Percentiles rank a stretch among this genome's conserved stretches.
These are phyloP conservation scores for Erythrocercus mccallii DNA, from an alignment of 2,113 vertebrate species.

Conservation along the genomic window DNA sequence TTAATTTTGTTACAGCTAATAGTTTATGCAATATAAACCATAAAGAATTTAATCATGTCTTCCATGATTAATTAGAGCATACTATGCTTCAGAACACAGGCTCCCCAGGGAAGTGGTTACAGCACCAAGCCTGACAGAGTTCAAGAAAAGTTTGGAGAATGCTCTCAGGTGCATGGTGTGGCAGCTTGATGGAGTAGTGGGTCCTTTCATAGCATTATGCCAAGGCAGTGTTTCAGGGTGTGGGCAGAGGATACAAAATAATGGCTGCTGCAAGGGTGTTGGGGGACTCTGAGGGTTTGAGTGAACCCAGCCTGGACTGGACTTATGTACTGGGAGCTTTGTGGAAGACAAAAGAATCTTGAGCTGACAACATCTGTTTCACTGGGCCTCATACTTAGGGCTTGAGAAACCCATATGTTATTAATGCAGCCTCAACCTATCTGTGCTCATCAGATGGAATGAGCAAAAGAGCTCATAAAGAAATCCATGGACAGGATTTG, in stretches of 20 bases:
- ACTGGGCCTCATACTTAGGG: accelerated
- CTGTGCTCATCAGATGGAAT: background rate
- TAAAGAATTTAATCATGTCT: background rate
- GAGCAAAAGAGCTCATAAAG: background rate
- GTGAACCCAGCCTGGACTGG: background rate
- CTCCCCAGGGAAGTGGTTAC: background rate
- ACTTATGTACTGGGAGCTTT: background rate
- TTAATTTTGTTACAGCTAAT: background rate
- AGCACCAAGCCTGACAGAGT: background rate
- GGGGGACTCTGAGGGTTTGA: background rate
- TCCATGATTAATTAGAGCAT: background rate
- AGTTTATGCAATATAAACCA: background rate
- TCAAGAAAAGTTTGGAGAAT: background rate
- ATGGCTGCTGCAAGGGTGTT: background rate
- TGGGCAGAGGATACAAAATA: background rate
- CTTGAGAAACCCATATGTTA: background rate
- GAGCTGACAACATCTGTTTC: background rate
- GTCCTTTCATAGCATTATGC: background rate
- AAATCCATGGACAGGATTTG: background rate
- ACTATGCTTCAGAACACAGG: background rate
- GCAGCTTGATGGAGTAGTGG: background rate
- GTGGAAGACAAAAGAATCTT: background rate
- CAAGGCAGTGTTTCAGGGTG: background rate
- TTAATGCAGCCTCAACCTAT: background rate
- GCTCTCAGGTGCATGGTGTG: background rate